Evolutionary conservation across 2,888 invertebrate genomes (phyloP), one percentile per base, ranked within the genome.

Genomic region (Lasiommata megera): DNA sequence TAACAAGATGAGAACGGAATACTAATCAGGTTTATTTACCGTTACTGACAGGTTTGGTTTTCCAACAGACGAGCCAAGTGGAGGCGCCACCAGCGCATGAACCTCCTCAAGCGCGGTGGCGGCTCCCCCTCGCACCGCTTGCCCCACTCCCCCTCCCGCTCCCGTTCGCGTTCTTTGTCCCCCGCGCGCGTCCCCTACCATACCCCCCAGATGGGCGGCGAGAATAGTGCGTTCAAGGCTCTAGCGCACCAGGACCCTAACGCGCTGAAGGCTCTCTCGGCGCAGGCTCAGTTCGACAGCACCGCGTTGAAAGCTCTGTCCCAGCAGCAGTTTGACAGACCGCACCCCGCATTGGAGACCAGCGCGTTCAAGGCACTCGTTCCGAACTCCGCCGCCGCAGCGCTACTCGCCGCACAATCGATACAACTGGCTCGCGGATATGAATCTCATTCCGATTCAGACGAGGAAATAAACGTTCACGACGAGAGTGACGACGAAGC

Each of bases 41-140:
- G 93, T 94, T 93, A 93, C 93, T 94, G 95, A 94, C 96, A 98
- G 98, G 98, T 98, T 95, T 98, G 98, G 98, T 98, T 98, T 96
- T 98, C 97, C 94, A 98, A 98, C 96, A 97, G 98, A 96, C 96
- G 98, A 93, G 98, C 98, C 92, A 98, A 98, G 94, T 98, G 97
- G 97, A 95, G 98, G 89, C 96, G 98, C 82, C 97, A 98, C 92
- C 97, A 98, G 90, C 95, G 97, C 87, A 97, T 97, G 96, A 97
- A 96, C 92, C 94, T 96, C 77, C 93, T 97, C 91, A 96, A 96
- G 89, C 95, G 96, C 78, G 93, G 94, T 81, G 95, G 96, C 78
- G 93, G 94, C 76, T 94, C 94, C 76, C 94, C 94, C 89, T 92
- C 83, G 90, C 92, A 83, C 88, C 88, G 86, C 82, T 80, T 82